phyloP scores from a whole-genome alignment of 1,140 invertebrate genomes.

The Tigriopus japonicus region DNA sequence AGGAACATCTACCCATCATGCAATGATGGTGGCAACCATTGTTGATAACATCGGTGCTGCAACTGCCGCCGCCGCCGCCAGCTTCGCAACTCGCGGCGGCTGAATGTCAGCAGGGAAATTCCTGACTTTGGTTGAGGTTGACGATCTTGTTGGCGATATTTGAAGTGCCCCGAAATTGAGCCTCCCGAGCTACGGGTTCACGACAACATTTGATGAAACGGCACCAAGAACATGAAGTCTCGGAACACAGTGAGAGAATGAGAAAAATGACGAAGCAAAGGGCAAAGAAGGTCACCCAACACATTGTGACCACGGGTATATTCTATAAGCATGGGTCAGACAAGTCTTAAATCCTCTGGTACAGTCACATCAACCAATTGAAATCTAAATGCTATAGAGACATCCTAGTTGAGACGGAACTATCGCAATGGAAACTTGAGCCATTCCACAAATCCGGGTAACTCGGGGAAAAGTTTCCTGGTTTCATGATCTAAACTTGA shows the following conservation, averaged over 20 bases:
- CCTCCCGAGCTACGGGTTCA: background rate
- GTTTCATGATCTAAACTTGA: too few relatives aligned
- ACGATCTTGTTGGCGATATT: background rate
- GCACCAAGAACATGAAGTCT: slow-evolving; percentile 8
- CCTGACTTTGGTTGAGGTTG: background rate
- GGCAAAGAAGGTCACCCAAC: slow-evolving; percentile 11
- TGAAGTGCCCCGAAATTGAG: background rate
- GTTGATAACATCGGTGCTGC: background rate
- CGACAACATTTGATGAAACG: slow-evolving; percentile 5
- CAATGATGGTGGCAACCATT: background rate
- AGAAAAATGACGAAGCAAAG: slow-evolving; percentile 7
- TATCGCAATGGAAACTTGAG: too few relatives aligned
- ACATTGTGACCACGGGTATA: slow-evolving; percentile 7
- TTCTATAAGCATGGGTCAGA: background rate
- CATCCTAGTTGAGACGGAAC: too few relatives aligned
- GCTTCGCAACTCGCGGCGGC: background rate
- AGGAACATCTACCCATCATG: background rate
- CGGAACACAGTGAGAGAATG: slow-evolving; percentile 2
- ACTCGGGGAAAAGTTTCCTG: too few relatives aligned
- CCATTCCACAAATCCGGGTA: too few relatives aligned
- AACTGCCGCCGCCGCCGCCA: background rate
- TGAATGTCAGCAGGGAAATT: background rate
- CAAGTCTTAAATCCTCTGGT: too few relatives aligned
- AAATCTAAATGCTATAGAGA: too few relatives aligned
- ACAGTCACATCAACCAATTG: too few relatives aligned